phyloP scores from a whole-genome alignment of 2,797 vertebrate genomes.

The Pipistrellus nathusii region DNA sequence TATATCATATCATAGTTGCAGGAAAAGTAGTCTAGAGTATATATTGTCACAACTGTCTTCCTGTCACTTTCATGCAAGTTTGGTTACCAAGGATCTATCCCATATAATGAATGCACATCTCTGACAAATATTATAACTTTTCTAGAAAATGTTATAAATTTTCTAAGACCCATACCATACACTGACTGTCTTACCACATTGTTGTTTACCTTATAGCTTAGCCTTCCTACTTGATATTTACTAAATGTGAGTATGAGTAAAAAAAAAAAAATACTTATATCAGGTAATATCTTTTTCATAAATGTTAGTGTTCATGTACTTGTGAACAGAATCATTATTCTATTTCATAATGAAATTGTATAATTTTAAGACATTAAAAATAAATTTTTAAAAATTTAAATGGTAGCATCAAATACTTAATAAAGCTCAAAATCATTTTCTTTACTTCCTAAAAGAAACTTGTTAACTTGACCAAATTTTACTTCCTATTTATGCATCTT shows the following conservation, averaged over 20 bases:
- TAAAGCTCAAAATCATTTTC: slow-evolving; percentile 37
- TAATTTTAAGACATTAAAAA: background rate
- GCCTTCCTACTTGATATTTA: background rate
- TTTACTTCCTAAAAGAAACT: background rate
- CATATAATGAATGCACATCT: background rate
- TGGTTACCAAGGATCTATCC: background rate
- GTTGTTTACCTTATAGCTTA: background rate
- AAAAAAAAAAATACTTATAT: background rate
- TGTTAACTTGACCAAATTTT: background rate
- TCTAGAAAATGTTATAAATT: background rate
- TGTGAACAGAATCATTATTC: background rate
- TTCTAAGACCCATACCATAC: background rate
- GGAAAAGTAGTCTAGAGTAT: background rate
- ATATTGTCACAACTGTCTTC: background rate
- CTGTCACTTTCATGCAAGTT: background rate
- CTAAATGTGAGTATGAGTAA: background rate
- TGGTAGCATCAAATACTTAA: background rate
- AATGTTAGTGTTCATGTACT: background rate
- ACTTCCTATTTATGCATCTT: background rate
- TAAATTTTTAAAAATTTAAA: background rate
- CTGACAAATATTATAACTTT: background rate
- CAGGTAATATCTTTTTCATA: background rate
- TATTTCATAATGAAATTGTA: background rate
- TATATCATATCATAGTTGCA: background rate
- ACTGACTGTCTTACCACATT: background rate